Conservation (phyloP, 2,888 invertebrate genomes). For the Netelia melanura region DNA sequence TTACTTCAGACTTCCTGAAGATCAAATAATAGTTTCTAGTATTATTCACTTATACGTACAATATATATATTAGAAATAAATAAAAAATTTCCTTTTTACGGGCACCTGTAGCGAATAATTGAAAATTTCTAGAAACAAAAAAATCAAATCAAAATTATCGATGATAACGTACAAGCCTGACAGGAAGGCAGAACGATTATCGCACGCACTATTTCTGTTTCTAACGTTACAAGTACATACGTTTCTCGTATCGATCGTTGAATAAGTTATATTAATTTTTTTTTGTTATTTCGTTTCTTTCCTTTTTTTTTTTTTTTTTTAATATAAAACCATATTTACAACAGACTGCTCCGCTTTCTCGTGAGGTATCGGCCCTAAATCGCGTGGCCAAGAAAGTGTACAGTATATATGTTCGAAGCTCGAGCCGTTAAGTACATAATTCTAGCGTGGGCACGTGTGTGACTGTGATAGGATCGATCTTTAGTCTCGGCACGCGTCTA, state of each 20-base stretch:
- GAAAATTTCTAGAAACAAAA: neutral
- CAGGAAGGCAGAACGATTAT: conserved; percentile 61
- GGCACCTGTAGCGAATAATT: conserved; percentile 17
- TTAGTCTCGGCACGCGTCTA: conserved; percentile 37
- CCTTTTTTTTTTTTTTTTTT: conserved; percentile 28
- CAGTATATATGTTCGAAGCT: conserved; percentile 60
- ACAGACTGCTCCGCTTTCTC: conserved; percentile 76
- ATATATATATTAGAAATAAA: conserved; percentile 51
- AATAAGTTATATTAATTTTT: conserved; percentile 40
- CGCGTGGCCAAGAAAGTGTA: conserved; percentile 74
- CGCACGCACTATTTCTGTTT: conserved; percentile 49
- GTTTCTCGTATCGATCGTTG: conserved; percentile 31
- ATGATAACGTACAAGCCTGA: conserved; percentile 43
- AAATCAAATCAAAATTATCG: conserved; percentile 8
- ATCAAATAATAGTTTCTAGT: conserved; percentile 48
- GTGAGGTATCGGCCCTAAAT: conserved; percentile 77
- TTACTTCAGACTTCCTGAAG: conserved; percentile 47
- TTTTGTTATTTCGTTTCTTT: conserved; percentile 5
- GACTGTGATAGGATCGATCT: conserved; percentile 29
- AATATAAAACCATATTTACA: conserved; percentile 81
- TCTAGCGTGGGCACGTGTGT: conserved; percentile 33
- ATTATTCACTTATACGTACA: conserved; percentile 17
- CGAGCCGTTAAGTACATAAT: conserved; percentile 26
- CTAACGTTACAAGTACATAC: conserved; percentile 53
- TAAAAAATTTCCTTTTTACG: conserved; percentile 42